Evolutionary conservation across 2,797 vertebrate species (phyloP), one percentile per base, ranked within the genome.

Genomic region (Enteromius radiatus): DNA sequence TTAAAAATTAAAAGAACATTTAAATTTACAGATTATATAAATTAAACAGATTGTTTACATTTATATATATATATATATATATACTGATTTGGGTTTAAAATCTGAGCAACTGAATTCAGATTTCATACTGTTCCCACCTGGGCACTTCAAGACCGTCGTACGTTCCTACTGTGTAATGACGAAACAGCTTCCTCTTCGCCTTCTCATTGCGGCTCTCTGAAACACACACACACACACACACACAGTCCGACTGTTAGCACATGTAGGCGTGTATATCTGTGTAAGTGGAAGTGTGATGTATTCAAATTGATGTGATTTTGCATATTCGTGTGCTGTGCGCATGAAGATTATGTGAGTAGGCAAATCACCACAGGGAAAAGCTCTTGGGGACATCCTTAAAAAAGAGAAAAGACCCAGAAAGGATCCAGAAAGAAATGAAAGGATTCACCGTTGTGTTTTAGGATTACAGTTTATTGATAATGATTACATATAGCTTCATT

Each of bases 151-250:
- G 95, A 89, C 96, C 96, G 63, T 98, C 96, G 0, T 98, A 98
- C 54, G 97, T 96, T 87, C 97, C 97, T 17, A 98, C 97, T 0
- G 97, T 98, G 86, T 97, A 97, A 85, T 98, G 97, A 41, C 97
- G 95, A 91, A 98, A 98, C 81, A 98, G 94, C 84, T 95, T 95
- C 86, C 96, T 94, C 89, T 96, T 97, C 61, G 96, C 95, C 89
- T 97, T 97, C 88, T 97, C 97, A 31, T 92, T 95, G 69, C 95
- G 94, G 1, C 92, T 92, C 88, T 96, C 95, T 96, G 92, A 84
- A 91, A 90, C 73, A 81, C 69, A 91, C 79, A 86, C 45, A 79
- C 21, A 81, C 64, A 90, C 68, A 11, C 78, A 41, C 80, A 77
- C 75, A 71, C 63, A 83, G 56, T 33, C 65, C 45, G 64, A 80